A percentile compares a stretch with the other conserved stretches of the same genome.
phyloP scores from a whole-genome alignment of 2,888 invertebrate genomes.

The Lasioglossum villosulum region DNA sequence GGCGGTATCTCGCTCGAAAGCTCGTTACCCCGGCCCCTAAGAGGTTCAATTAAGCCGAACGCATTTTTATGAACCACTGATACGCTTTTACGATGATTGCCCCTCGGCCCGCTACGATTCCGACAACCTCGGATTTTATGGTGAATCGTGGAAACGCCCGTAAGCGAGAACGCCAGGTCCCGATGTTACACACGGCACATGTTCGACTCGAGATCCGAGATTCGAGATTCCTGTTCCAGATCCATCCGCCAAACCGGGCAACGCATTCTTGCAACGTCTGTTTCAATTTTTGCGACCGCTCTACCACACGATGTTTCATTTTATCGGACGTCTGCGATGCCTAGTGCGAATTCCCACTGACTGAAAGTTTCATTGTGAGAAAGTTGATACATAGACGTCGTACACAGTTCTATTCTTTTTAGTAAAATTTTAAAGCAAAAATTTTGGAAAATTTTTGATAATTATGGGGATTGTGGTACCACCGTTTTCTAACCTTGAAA shows the following conservation, averaged over 20 bases:
- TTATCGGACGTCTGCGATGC: neutral
- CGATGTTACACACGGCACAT: neutral
- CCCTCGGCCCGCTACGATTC: neutral
- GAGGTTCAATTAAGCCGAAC: slow-evolving; percentile 32
- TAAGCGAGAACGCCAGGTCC: neutral
- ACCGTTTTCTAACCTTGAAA: no score
- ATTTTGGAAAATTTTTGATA: no score
- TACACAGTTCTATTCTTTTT: neutral
- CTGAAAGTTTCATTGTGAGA: neutral
- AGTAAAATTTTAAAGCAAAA: no score
- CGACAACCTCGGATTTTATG: neutral
- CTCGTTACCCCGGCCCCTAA: neutral
- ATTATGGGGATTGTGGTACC: no score
- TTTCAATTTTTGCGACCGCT: neutral
- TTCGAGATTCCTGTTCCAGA: neutral
- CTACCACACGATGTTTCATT: neutral
- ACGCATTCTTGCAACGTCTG: neutral
- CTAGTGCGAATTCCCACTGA: neutral
- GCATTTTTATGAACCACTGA: neutral
- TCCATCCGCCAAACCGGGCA: neutral
- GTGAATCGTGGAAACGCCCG: neutral
- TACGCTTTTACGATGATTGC: slow-evolving; percentile 13
- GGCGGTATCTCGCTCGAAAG: neutral
- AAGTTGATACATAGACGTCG: no score
- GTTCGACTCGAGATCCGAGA: neutral